Conservation (phyloP, 2,797 vertebrate genomes). For the Falco naumanni region DNA sequence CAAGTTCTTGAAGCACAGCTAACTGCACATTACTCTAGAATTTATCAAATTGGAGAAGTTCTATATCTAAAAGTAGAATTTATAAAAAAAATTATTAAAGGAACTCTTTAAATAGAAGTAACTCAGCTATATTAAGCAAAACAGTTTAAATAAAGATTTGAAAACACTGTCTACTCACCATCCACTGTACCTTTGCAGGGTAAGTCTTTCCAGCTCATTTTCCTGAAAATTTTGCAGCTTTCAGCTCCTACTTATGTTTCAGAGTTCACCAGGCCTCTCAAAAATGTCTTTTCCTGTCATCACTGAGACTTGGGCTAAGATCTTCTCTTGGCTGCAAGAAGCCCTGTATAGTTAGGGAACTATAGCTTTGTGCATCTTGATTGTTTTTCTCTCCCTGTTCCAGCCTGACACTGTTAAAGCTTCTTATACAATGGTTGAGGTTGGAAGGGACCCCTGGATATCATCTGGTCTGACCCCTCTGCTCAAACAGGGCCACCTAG, state of each 20-base stretch:
- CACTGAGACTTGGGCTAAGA: neutral
- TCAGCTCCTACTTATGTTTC: neutral
- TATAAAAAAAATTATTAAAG: neutral
- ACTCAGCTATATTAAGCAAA: neutral
- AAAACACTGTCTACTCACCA: neutral
- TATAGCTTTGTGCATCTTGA: neutral
- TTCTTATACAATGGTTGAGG: neutral
- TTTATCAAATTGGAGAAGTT: neutral
- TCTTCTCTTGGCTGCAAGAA: neutral
- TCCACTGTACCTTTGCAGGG: neutral
- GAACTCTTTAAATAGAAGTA: neutral
- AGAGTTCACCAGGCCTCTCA: neutral
- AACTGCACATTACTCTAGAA: neutral
- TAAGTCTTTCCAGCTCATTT: neutral
- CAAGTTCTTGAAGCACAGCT: neutral
- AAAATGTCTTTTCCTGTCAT: neutral
- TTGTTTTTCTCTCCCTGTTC: neutral
- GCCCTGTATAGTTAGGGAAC: neutral
- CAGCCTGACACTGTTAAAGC: neutral
- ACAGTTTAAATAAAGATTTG: neutral
- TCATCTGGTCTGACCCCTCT: accelerated
- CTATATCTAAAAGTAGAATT: neutral
- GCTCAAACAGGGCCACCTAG: neutral
- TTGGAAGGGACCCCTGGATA: neutral
- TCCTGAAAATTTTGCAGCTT: neutral